Evolutionary conservation across 2,888 invertebrate species (phyloP).

Genomic region (Chesias legatella): DNA sequence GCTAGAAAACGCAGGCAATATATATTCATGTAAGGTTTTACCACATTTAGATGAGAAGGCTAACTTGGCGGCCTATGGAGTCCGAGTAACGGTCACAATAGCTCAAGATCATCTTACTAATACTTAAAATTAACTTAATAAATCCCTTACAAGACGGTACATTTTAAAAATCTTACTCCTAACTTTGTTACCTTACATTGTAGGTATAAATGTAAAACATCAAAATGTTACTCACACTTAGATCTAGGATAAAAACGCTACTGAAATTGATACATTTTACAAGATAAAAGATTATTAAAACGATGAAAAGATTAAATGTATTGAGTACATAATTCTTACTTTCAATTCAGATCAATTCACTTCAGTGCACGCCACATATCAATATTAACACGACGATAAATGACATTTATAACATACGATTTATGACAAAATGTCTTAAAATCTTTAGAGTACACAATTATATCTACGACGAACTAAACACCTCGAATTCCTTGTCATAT

Average conservation of each 20-base stretch:
- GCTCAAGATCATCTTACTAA: neutral
- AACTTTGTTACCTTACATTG: constrained; percentile 36
- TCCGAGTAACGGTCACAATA: constrained; percentile 32
- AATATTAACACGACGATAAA: constrained; percentile 5
- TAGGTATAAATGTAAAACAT: constrained; percentile 43
- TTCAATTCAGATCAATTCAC: constrained; percentile 36
- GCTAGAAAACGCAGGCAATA: constrained; percentile 28
- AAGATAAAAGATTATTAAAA: constrained; percentile 3
- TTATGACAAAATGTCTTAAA: no score
- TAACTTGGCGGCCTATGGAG: constrained; percentile 18
- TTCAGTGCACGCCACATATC: constrained; percentile 35
- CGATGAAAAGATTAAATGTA: neutral
- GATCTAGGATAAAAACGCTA: constrained; percentile 8
- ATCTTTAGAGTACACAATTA: no score
- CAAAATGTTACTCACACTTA: constrained; percentile 24
- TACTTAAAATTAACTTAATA: no score
- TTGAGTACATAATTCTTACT: constrained; percentile 13
- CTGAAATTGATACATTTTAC: constrained; percentile 3
- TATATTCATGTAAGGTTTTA: constrained; percentile 29
- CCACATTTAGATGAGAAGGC: constrained; percentile 23
- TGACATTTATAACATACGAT: neutral
- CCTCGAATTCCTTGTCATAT: no score
- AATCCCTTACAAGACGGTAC: no score
- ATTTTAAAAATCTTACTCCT: constrained; percentile 12
- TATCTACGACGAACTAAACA: no score